Percentiles rank a stretch among this genome's conserved stretches.
These are phyloP conservation scores for Forficula auricularia DNA, from an alignment of 1,140 invertebrate genomes.

Conservation along the genomic window DNA sequence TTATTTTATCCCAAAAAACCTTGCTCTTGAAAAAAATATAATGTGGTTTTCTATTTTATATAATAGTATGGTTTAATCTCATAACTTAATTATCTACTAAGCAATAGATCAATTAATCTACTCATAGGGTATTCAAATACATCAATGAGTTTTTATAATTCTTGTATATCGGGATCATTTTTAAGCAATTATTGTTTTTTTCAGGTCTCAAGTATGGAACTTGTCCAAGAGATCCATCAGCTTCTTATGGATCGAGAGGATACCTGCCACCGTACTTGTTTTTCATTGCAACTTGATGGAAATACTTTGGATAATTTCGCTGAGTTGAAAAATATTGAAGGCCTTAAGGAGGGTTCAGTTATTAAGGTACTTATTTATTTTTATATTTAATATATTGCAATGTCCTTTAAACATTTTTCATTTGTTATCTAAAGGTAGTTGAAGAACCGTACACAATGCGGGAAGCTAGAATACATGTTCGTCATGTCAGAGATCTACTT, in stretches of 20 bases:
- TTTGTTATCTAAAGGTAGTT: conserved; percentile 37
- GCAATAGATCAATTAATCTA: no score
- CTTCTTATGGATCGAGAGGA: conserved; percentile 94
- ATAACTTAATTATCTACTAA: no score
- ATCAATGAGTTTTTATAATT: no score
- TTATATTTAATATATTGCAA: not conserved
- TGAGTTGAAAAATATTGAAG: conserved; percentile 90
- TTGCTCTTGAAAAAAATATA: no score
- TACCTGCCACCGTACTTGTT: conserved; percentile 93
- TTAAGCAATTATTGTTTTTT: conserved; percentile 12
- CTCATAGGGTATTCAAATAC: no score
- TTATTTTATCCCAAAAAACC: no score
- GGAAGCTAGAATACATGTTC: conserved; percentile 90
- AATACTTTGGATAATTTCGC: conserved; percentile 92
- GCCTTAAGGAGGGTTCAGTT: conserved; percentile 82
- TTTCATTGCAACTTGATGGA: conserved; percentile 87
- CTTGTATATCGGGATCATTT: no score
- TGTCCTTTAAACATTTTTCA: conserved; percentile 1
- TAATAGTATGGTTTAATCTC: no score
- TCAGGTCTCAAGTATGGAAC: conserved; percentile 88
- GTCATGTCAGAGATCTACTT: conserved; percentile 87
- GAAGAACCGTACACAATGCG: conserved; percentile 95
- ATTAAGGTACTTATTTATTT: conserved; percentile 50
- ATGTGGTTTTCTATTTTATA: no score
- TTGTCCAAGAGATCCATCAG: conserved; percentile 98